These are phyloP conservation scores for Neotoxoptera formosana DNA, from an alignment of 1,140 invertebrate genomes.

Conservation along the genomic window DNA sequence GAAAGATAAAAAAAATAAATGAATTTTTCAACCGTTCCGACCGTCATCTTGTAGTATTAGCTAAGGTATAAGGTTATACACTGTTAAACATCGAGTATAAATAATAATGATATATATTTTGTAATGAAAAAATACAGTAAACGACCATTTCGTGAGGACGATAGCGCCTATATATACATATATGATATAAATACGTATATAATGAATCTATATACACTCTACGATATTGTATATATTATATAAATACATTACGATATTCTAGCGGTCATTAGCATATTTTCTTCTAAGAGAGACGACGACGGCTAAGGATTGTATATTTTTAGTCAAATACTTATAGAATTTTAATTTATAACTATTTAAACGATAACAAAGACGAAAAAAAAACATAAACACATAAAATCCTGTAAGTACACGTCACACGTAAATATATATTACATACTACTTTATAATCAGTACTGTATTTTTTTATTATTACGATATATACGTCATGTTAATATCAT, in stretches of 20 bases:
- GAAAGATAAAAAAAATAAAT: slow-evolving; percentile 9
- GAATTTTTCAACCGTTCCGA: background rate
- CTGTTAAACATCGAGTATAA: background rate
- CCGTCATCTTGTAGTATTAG: background rate
- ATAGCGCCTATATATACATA: background rate
- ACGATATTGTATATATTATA: background rate
- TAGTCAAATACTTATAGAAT: background rate
- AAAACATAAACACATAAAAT: background rate
- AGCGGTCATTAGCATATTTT: background rate
- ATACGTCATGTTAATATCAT: background rate
- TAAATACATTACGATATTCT: background rate
- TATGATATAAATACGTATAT: background rate
- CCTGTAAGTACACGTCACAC: background rate
- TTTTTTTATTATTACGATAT: background rate
- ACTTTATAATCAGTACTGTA: background rate
- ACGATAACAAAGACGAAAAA: background rate
- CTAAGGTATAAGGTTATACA: background rate
- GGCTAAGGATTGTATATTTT: background rate
- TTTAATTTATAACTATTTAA: background rate
- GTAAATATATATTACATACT: background rate
- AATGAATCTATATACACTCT: background rate
- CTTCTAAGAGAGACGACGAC: background rate
- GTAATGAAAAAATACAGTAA: slow-evolving; percentile 11
- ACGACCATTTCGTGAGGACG: background rate
- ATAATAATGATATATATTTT: background rate